These are phyloP conservation scores for Anniella stebbinsi DNA, from an alignment of 2,797 vertebrate genomes.

Conservation along the genomic window DNA sequence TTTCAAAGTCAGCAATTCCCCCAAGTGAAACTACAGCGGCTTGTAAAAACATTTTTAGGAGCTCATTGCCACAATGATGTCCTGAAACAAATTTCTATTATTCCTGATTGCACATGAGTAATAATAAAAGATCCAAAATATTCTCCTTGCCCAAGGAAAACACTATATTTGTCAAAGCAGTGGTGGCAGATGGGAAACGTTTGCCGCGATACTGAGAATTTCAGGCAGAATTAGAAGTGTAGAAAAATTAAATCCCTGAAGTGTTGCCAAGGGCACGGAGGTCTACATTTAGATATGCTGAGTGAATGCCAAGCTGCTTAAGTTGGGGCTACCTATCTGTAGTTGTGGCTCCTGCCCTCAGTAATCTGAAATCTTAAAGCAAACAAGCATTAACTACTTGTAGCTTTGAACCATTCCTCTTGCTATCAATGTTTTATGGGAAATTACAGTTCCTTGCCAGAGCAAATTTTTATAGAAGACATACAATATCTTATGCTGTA, in stretches of 20 bases:
- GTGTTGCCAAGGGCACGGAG: neutral
- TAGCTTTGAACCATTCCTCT: neutral
- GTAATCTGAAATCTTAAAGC: neutral
- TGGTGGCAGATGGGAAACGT: neutral
- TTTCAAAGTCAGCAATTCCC: neutral
- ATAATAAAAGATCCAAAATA: neutral
- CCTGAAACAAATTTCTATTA: neutral
- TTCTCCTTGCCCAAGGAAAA: neutral
- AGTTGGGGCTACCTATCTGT: rapidly evolving
- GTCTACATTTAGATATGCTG: neutral
- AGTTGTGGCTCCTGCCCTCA: neutral
- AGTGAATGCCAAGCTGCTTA: rapidly evolving
- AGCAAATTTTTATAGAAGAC: neutral
- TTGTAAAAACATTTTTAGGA: neutral
- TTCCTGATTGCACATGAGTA: neutral
- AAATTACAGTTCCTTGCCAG: rapidly evolving
- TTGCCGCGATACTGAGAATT: neutral
- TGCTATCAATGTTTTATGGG: neutral
- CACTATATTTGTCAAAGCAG: neutral
- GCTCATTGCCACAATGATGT: neutral
- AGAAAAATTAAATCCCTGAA: constrained; percentile 19
- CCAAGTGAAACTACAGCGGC: neutral
- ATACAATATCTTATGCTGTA: neutral
- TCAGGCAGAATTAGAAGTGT: neutral
- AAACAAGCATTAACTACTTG: neutral